Percentiles rank a stretch among this genome's conserved stretches.
Evolutionary conservation across 2,797 vertebrate species (phyloP).

Genomic region (Pteropus rufus): DNA sequence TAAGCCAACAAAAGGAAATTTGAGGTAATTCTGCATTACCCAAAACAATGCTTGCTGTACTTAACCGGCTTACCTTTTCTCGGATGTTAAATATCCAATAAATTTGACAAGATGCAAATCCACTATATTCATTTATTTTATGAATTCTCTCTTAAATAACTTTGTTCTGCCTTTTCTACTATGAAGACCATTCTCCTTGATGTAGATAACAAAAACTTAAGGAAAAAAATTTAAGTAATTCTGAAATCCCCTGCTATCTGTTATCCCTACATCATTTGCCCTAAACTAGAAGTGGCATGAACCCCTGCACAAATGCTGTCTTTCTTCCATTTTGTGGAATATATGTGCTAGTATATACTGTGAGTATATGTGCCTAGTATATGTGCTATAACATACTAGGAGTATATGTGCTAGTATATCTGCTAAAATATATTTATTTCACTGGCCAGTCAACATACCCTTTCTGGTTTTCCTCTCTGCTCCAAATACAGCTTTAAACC

Average conservation of each 20-base stretch:
- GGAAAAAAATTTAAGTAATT: not conserved
- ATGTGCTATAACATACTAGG: too few relatives aligned
- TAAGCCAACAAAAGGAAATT: not conserved
- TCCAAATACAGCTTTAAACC: conserved; percentile 21
- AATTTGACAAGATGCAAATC: not conserved
- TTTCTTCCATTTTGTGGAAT: not conserved
- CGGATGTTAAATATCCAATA: not conserved
- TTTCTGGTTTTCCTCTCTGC: not conserved
- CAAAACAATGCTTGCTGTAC: not conserved
- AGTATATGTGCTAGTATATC: not conserved
- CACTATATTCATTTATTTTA: not conserved
- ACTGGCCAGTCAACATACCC: conserved; percentile 3
- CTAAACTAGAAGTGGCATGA: not conserved
- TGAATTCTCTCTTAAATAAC: conserved; percentile 1
- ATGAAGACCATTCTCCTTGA: not conserved
- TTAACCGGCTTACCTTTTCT: not conserved
- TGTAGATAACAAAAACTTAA: not conserved
- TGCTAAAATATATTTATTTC: conserved; percentile 23
- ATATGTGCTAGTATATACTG: not conserved
- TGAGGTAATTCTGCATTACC: not conserved
- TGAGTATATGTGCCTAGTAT: not conserved
- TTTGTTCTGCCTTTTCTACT: not conserved
- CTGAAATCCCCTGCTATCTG: not conserved
- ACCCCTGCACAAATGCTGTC: not conserved
- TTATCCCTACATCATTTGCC: not conserved